These are phyloP conservation scores for Chymomyza caudatula DNA, from an alignment of 2,888 invertebrate species.

Conservation along the genomic window DNA sequence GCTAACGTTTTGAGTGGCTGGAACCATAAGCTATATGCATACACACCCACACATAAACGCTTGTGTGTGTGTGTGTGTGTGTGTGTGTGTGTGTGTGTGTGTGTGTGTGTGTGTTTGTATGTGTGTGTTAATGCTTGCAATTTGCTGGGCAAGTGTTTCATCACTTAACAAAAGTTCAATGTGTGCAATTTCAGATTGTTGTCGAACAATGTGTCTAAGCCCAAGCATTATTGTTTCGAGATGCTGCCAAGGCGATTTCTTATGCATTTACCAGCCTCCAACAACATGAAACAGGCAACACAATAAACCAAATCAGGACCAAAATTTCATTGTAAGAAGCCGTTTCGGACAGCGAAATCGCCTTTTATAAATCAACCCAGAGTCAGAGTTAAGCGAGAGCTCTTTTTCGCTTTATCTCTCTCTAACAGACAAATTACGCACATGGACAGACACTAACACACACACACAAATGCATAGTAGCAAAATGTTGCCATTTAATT, in stretches of 20 bases:
- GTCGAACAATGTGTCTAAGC: not conserved
- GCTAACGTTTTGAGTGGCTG: not conserved
- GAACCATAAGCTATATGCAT: not conserved
- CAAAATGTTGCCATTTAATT: slow-evolving; percentile 39
- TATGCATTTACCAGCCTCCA: not conserved
- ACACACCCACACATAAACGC: not conserved
- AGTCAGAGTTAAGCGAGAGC: too few species aligned
- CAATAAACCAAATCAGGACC: not conserved
- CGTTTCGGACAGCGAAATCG: not conserved
- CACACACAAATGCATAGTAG: not conserved
- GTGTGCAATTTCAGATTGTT: not conserved
- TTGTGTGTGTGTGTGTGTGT: not conserved
- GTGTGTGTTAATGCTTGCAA: not conserved
- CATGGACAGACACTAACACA: not conserved
- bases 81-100: not conserved
- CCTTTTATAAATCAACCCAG: not conserved
- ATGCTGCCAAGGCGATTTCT: not conserved
- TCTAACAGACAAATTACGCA: not conserved
- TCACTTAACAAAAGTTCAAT: not conserved
- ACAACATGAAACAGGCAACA: not conserved
- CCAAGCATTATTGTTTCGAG: not conserved
- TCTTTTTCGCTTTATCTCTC: not conserved
- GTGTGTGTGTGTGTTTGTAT: not conserved
- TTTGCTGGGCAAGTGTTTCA: not conserved
- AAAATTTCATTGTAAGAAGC: not conserved